A percentile compares a stretch with the other conserved stretches of the same genome.
phyloP scores from a whole-genome alignment of 2,888 invertebrate genomes.

The Eristalis pertinax region DNA sequence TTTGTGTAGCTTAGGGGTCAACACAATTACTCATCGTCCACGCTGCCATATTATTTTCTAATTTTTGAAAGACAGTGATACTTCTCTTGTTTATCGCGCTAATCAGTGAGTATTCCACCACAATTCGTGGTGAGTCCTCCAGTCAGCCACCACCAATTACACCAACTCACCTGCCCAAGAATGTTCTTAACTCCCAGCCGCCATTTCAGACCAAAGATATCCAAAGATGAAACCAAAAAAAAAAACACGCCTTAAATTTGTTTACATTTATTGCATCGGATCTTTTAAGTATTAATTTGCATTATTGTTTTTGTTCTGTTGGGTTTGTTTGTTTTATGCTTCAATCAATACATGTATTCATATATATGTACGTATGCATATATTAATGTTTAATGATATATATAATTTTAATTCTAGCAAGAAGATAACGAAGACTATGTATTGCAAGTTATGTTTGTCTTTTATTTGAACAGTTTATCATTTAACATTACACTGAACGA shows the following conservation, averaged over 20 bases:
- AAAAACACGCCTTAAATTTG: slow-evolving; percentile 48
- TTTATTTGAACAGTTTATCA: slow-evolving; percentile 54
- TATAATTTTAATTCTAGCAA: slow-evolving; percentile 70
- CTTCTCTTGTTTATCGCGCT: too few species aligned
- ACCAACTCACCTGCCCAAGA: too few species aligned
- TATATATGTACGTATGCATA: slow-evolving; percentile 38
- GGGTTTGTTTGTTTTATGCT: slow-evolving; percentile 39
- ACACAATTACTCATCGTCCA: too few species aligned
- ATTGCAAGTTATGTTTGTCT: slow-evolving; percentile 45
- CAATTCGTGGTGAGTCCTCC: too few species aligned
- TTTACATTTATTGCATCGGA: slow-evolving; percentile 70
- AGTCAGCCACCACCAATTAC: too few species aligned
- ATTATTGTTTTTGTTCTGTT: slow-evolving; percentile 49
- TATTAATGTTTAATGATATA: slow-evolving; percentile 66
- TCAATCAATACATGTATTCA: slow-evolving; percentile 65
- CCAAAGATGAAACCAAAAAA: slow-evolving; percentile 8
- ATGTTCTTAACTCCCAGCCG: too few species aligned
- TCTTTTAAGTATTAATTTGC: slow-evolving; percentile 66
- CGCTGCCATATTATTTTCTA: too few species aligned
- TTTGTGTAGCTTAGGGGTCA: too few species aligned
- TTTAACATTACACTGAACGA: slow-evolving; percentile 52
- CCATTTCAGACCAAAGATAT: background rate
- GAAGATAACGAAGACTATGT: slow-evolving; percentile 73
- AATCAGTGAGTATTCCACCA: too few species aligned
- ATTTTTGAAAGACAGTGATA: too few species aligned